Base-by-base conservation (phyloP, 2,888 invertebrate species). In the Lottia scabra region DNA sequence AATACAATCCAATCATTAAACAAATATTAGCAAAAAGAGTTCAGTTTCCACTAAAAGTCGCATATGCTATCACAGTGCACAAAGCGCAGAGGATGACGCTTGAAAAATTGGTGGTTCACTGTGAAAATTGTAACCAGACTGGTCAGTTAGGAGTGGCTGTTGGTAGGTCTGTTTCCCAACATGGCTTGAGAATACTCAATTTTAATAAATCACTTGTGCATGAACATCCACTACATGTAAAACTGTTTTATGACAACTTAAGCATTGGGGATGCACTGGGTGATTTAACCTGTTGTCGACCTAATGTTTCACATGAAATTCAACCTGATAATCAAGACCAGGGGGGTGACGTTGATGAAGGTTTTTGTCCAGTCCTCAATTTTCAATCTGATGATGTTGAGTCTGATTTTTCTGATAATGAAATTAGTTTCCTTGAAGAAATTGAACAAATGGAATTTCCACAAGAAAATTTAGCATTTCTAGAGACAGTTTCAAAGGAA, bases 141-240 rank as follows among this genome's bases (percentile, higher is more conserved):
- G 71, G 71, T 16, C 67, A 71, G 30, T 30, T 71, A 13, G 67
- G 67, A 0, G 71, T 71, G 3, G 71, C 64, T 48, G 67, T 71
- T 1, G 67, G 71, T 16, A n/a, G 71, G 15, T 67, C 71, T 13
- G 30, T 43, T 30, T 12, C 13, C 23, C 16, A 19, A n/a, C 45
- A 62, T 0, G 71, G 71, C 2, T 46, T 67, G 16, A 30, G 46
- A 13, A 63, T 71, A 16, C 2, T 23, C 3, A 70, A 70, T 27
- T 65, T 65, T 27, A 70, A 38, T n/a, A 65, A 65, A 65, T 63
- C 26, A 15, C 23, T 65, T 12, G 45, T 64, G 19, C 19, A 44
- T 65, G 26, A 65, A 48, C 70, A 70, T 30, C 65, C 70, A 13
- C 6, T 30, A 3, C 5, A 64, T 46, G 70, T 65, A 16, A n/a